Base-by-base conservation (phyloP, 2,888 invertebrate species). In the Crematogaster levior region DNA sequence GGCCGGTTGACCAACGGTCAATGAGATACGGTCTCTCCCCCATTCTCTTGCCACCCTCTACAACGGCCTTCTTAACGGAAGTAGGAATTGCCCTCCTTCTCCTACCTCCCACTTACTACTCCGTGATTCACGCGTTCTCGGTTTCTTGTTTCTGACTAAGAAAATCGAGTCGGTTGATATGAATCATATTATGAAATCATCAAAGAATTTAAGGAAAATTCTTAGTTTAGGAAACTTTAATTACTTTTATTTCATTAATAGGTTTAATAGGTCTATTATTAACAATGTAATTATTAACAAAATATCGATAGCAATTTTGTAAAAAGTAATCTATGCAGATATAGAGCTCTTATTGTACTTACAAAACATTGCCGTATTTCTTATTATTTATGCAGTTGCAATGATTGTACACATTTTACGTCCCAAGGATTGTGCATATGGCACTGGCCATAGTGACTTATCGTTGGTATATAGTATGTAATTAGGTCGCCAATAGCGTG, bases 1-100 rank as follows among this genome's bases (percentile, higher is more conserved):
- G 84, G 88, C 93, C 92, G 94, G 89, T 93, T 93, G 94, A 94
- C 94, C 94, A 92, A 90, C 93, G 94, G 93, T 94, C 94, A 94
- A 94, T 94, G 93, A 94, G 94, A 94, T 93, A 94, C 94, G 92
- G 93, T 92, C 90, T 93, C 89, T 91, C 90, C 92, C 90, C 89
- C 86, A 83, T 86, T 83, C 43, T 68, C 88, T 83, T 34, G 70
- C 87, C 87, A 87, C 89, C 90, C 89, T 90, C 85, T 86, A 85
- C 88, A 90, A 90, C 81, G 87, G 85, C 87, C 89, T 88, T 87
- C 89, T 88, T 86, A 87, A 82, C 91, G 92, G 92, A 92, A 92
- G 90, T 90, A 86, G 66, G 83, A 88, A 85, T 90, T 90, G 75
- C 87, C 90, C 91, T 90, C 56, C 68, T 81, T 68, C 46, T 73